Evolutionary conservation across 1,140 invertebrate genomes (phyloP), one percentile per base, ranked within the genome.

Genomic region (Drosophila teissieri): DNA sequence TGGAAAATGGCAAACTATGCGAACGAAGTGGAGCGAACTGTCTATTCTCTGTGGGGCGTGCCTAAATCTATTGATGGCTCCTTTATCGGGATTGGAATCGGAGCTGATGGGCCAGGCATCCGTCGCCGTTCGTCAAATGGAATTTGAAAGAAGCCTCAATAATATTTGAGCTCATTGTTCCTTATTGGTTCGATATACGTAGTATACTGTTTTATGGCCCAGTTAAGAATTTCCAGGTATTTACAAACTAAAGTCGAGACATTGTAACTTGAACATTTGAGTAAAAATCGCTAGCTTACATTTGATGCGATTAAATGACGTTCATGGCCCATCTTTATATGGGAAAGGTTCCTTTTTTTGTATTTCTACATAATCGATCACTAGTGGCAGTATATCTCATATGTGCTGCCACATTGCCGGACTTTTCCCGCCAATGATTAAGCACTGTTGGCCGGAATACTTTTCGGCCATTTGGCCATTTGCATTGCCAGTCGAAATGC

Each of bases 1-100:
- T 31, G 49, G 15, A 63, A 63, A 31, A 31, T 31, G 27, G 27
- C 0, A 31, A 74, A 74, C 63, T 67, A 69, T 73, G 72, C 52
- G 36, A 37, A 37, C 3, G 12, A 37, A 37, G 14, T 14, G 14
- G 3, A 14, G 17, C 19, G 17, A 40, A 55, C 63, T 49, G 63
- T 67, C 63, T 49, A 49, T 44, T 37, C 44, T 48, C 45, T 22
- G 22, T 31, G 31, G 24, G 64, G 60, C 46, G 45, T 45, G 45
- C 24, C 49, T 46, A 69, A 68, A 69, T 40, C 63, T 68, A 69
- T 70, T 56, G 67, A 69, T 56, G 49, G 40, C 65, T 54, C 46
- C 48, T 34, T 37, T 67, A 36, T 31, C 15, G 24, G 44, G 6
- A 24, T 36, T 15, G 15, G 17, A 49, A 65, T 48, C 24, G 62